Evolutionary conservation across 1,140 invertebrate species (phyloP).

Genomic region (Dryas iulia): DNA sequence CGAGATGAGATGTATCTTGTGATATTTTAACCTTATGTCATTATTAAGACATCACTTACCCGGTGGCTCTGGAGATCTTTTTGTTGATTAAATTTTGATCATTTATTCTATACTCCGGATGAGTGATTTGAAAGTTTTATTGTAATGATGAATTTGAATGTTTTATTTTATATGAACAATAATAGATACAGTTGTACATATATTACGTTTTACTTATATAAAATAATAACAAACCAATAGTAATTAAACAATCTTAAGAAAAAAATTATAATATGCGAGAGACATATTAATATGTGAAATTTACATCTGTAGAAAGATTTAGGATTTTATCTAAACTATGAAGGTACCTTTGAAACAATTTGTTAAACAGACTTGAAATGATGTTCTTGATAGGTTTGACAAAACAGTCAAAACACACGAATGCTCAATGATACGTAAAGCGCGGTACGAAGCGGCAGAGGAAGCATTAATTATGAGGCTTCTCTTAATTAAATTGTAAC

Average conservation of each 20-base stretch:
- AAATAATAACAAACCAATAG: background rate
- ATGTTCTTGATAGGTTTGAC: conserved; percentile 27
- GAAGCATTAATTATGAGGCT: conserved; percentile 60
- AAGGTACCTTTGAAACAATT: background rate
- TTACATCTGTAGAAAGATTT: background rate
- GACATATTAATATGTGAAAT: no score
- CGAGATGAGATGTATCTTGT: conserved; percentile 59
- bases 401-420: conserved; percentile 34
- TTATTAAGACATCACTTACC: conserved; percentile 79
- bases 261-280: no score
- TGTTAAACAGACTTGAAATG: conserved; percentile 23
- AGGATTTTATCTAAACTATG: background rate
- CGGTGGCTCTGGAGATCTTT: conserved; percentile 70
- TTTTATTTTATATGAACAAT: background rate
- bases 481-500: conserved; percentile 77
- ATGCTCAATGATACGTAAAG: conserved; percentile 41
- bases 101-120: conserved; percentile 61
- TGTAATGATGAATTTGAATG: conserved; percentile 33
- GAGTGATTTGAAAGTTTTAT: conserved; percentile 46
- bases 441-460: conserved; percentile 34
- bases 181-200: background rate
- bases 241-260: background rate
- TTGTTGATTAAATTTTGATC: conserved; percentile 63
- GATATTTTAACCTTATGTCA: conserved; percentile 73
- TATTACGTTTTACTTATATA: background rate